Conservation (phyloP, 1,140 invertebrate genomes). For the Hyles vespertilio region DNA sequence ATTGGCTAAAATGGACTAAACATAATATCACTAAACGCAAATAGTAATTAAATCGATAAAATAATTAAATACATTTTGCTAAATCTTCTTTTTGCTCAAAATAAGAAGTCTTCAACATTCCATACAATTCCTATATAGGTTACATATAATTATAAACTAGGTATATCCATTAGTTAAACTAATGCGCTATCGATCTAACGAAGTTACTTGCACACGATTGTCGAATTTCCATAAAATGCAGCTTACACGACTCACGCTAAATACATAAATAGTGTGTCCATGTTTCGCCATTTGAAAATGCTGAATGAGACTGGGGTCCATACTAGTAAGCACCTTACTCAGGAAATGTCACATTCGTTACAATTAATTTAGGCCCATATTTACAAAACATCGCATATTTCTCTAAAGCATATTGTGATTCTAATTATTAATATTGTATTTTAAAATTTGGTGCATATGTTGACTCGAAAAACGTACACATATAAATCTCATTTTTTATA, state of each 20-base stretch:
- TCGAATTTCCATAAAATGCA: constrained; percentile 33
- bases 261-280: constrained; percentile 13
- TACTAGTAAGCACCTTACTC: constrained; percentile 13
- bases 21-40: constrained; percentile 55
- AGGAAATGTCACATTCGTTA: constrained; percentile 2
- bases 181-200: constrained; percentile 34
- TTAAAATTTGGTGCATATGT: no score
- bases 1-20: constrained; percentile 41
- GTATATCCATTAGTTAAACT: constrained; percentile 43
- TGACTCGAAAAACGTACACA: no score
- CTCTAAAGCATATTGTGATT: no score
- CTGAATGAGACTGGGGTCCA: constrained; percentile 14
- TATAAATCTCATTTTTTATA: no score
- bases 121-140: constrained; percentile 38
- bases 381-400: not conserved
- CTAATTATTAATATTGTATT: no score
- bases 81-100: constrained; percentile 38
- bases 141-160: constrained; percentile 31
- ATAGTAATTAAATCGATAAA: constrained; percentile 45
- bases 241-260: constrained; percentile 17
- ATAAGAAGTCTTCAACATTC: constrained; percentile 47
- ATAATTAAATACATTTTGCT: constrained; percentile 40
- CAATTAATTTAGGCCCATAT: constrained; percentile 18
- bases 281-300: constrained; percentile 5
- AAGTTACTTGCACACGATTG: constrained; percentile 25